Evolutionary conservation across 2,888 invertebrate species (phyloP), one percentile per base, ranked within the genome.

Genomic region (Phengaris arion): DNA sequence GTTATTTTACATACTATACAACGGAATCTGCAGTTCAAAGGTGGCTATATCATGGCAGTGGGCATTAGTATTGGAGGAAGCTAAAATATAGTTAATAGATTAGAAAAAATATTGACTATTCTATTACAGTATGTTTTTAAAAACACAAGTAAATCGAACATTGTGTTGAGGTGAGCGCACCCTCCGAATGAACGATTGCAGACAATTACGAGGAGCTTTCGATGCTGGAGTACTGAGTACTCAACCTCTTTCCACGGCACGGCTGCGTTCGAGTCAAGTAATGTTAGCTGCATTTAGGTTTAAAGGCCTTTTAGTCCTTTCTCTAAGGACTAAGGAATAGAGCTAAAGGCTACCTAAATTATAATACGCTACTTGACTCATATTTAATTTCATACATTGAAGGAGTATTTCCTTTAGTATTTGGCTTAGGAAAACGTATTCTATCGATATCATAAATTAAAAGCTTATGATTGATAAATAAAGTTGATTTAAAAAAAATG

Each of bases 121-220:
- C 52, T 12, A 52, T 1, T 10, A 52, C 52, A 52, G 10, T 52
- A 12, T 9, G 12, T 9, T 2, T 52, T 2, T 0, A 10, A 1
- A 52, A 10, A 52, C 52, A 4, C 64, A 64, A 64, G 35, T 64
- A 64, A 64, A 64, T 64, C 35, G 64, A 12, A 12, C 35, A 64
- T 10, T 22, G 59, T 64, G 13, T 64, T 45, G 64, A 6, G 6
- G 0, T 6, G 64, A 45, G 35, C 35, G 64, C 64, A 45, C 35
- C 45, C 35, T 45, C 35, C 64, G 64, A 64, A 12, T 2, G 52
- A 52, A 35, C 64, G 64, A 64, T 64, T 35, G 64, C 64, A 64
- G 35, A 64, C 59, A 64, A 64, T 45, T 35, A 64, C 35, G 64
- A 6, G 64, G 64, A 64, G 64, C 64, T 64, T 64, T 64, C 64